phyloP scores from a whole-genome alignment of 2,888 invertebrate species.

The Anarsia innoxiella region DNA sequence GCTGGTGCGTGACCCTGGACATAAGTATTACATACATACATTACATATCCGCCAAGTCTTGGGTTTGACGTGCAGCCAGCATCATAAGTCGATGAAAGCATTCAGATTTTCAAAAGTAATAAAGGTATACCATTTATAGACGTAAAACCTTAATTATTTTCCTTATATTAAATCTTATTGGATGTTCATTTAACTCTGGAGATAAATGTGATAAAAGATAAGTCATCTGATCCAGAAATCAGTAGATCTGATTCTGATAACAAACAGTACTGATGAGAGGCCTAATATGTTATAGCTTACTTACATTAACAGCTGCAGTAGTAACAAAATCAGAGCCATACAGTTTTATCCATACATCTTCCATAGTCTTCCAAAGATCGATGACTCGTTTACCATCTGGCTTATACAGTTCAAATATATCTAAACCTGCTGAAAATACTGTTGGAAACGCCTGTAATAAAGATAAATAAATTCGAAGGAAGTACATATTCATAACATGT shows the following conservation, averaged over 20 bases:
- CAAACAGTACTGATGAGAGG: too few relatives aligned
- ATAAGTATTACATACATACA: neutral
- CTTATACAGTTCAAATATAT: constrained; percentile 91
- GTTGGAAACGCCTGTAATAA: constrained; percentile 75
- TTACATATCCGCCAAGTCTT: neutral
- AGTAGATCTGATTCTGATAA: too few relatives aligned
- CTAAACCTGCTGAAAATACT: constrained; percentile 88
- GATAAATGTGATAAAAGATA: neutral
- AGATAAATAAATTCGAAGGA: too few relatives aligned
- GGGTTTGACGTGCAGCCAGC: neutral
- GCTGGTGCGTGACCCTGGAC: constrained; percentile 87
- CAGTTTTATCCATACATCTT: constrained; percentile 86
- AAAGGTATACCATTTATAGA: neutral
- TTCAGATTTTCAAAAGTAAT: neutral
- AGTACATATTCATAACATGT: neutral
- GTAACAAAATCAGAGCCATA: constrained; percentile 82
- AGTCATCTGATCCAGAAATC: neutral
- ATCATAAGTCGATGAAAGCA: too few relatives aligned
- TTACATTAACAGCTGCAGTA: constrained; percentile 89
- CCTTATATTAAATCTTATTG: too few relatives aligned
- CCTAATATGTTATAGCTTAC: constrained; percentile 24
- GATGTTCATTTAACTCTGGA: too few relatives aligned
- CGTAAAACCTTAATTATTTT: too few relatives aligned
- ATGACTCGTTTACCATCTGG: constrained; percentile 78
- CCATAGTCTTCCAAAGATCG: constrained; percentile 31